Conservation (phyloP, 1,140 invertebrate genomes). For the Heliconius hermathena region DNA sequence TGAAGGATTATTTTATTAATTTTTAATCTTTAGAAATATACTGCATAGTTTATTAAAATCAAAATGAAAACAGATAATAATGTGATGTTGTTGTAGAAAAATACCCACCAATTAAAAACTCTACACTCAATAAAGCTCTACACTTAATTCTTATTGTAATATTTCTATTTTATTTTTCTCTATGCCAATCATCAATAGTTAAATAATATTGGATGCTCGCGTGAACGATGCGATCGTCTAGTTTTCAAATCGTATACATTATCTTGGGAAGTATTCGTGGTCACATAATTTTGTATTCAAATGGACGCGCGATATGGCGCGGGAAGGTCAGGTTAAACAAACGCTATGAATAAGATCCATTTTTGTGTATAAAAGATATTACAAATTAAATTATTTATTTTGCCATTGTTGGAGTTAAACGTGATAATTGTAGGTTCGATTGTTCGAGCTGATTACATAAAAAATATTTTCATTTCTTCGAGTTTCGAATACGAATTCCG, state of each 20-base stretch:
- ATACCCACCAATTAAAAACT: too few species aligned
- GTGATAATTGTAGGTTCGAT: too few species aligned
- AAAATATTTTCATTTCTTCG: too few species aligned
- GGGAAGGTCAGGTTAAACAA: conserved; percentile 30
- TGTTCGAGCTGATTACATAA: too few species aligned
- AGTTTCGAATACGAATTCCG: too few species aligned
- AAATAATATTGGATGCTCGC: conserved; percentile 62
- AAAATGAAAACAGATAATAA: too few species aligned
- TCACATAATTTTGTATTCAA: conserved; percentile 67
- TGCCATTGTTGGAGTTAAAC: too few species aligned
- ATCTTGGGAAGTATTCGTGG: conserved; percentile 60
- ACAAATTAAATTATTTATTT: not conserved
- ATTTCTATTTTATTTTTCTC: not conserved
- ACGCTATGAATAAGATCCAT: not conserved
- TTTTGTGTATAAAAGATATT: not conserved
- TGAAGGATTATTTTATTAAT: too few species aligned
- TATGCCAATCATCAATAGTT: conserved; percentile 44
- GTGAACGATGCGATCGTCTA: conserved; percentile 73
- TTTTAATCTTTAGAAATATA: too few species aligned
- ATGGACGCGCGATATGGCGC: conserved; percentile 34
- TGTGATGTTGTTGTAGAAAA: too few species aligned
- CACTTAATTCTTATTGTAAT: not conserved
- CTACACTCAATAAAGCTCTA: too few species aligned
- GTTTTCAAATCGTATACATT: conserved; percentile 68
- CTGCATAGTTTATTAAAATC: too few species aligned